Evolutionary conservation across 2,113 vertebrate genomes (phyloP).

Genomic region (Atlantisia rogersi): DNA sequence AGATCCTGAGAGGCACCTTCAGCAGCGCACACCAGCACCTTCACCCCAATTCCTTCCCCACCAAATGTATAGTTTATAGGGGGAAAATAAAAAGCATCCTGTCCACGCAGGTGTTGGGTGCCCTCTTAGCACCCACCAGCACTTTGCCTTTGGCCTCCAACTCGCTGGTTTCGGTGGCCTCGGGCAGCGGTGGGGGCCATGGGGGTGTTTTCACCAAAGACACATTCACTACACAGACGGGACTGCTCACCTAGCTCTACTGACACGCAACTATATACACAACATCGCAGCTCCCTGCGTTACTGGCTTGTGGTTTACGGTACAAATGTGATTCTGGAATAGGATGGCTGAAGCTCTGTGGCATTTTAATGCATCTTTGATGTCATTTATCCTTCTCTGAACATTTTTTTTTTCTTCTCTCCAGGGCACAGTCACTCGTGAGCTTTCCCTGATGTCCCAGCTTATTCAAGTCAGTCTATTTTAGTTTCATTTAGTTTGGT

Average conservation of each 20-base stretch:
- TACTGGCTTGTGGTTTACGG: background rate
- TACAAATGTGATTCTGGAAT: background rate
- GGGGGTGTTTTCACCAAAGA: background rate
- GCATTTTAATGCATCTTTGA: constrained; percentile 16
- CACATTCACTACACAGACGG: background rate
- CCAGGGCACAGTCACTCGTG: background rate
- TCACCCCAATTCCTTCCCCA: background rate
- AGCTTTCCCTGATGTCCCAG: background rate
- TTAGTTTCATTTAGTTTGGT: background rate
- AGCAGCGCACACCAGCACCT: rapidly evolving
- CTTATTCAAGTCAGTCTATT: background rate
- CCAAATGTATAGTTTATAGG: background rate
- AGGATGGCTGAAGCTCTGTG: background rate
- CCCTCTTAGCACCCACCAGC: background rate
- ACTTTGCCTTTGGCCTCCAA: background rate
- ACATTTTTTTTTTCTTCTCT: background rate
- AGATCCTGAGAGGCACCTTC: rapidly evolving
- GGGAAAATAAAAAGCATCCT: background rate
- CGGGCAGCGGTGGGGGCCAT: background rate
- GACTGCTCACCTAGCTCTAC: background rate
- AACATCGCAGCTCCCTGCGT: background rate
- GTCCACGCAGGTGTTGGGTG: background rate
- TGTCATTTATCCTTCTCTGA: background rate
- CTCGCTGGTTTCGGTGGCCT: background rate
- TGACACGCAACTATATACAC: background rate